Conservation (phyloP, 2,797 vertebrate species). For the Arrhamphus sclerolepis region DNA sequence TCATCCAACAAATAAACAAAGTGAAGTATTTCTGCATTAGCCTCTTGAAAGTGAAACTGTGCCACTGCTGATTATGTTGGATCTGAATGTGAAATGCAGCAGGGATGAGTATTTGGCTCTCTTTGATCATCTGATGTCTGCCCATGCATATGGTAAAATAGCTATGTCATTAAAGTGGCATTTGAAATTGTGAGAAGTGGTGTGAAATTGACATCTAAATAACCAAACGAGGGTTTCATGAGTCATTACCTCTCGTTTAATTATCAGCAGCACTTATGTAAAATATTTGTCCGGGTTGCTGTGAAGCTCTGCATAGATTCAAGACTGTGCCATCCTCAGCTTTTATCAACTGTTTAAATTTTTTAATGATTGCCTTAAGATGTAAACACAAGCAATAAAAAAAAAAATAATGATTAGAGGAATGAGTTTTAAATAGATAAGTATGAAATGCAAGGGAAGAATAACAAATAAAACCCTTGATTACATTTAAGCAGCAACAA, state of each 20-base stretch:
- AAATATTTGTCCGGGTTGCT: slow-evolving; percentile 11
- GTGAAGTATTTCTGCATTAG: slow-evolving; percentile 27
- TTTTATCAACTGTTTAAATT: not conserved
- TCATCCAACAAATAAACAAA: slow-evolving; percentile 28
- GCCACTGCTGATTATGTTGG: slow-evolving; percentile 15
- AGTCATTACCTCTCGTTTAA: slow-evolving; percentile 41
- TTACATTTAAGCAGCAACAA: too few relatives aligned
- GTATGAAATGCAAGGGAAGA: too few relatives aligned
- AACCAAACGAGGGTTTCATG: slow-evolving; percentile 15
- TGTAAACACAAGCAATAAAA: too few relatives aligned
- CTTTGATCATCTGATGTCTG: slow-evolving; percentile 57
- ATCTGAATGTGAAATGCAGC: slow-evolving; percentile 35
- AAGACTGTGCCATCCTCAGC: not conserved
- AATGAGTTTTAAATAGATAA: too few relatives aligned
- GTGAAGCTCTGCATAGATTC: not conserved
- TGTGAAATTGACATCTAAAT: slow-evolving; percentile 45
- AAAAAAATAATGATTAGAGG: too few relatives aligned
- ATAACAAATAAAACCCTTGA: too few relatives aligned
- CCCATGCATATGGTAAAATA: slow-evolving; percentile 27
- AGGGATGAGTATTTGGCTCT: slow-evolving; percentile 33
- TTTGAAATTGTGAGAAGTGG: slow-evolving; percentile 33
- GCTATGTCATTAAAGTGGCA: slow-evolving; percentile 47
- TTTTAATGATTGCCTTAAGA: not conserved
- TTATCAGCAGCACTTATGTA: slow-evolving; percentile 15
- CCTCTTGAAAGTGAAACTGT: slow-evolving; percentile 30